Evolutionary conservation across 2,888 invertebrate species (phyloP).

Genomic region (Philereme vetulata): DNA sequence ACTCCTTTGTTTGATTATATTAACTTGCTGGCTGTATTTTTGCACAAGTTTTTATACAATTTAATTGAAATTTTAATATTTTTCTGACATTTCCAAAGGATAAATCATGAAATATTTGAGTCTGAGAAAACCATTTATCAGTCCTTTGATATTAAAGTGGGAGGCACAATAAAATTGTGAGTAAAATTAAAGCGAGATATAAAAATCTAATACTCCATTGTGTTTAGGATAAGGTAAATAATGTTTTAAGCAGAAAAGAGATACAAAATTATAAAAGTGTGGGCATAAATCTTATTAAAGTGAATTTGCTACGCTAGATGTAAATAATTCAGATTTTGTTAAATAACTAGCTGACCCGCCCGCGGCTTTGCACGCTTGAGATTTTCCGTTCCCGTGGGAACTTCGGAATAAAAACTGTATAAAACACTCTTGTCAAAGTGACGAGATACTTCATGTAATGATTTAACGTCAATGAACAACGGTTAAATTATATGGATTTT

Average conservation of each 20-base stretch:
- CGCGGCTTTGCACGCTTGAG: no score
- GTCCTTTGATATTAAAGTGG: constrained; percentile 42
- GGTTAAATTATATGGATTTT: no score
- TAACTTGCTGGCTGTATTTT: constrained; percentile 3
- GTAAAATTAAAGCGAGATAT: constrained; percentile 32
- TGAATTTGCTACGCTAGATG: no score
- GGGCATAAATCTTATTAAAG: no score
- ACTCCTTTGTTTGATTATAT: background rate
- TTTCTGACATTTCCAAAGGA: constrained; percentile 36
- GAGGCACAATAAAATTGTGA: constrained; percentile 38
- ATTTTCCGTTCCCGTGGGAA: no score
- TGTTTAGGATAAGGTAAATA: constrained; percentile 12
- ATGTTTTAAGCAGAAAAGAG: constrained; percentile 2
- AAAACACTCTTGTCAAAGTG: no score
- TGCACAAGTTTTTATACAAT: constrained; percentile 12
- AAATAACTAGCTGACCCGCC: no score
- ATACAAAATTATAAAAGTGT: background rate
- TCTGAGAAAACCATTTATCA: constrained; percentile 41
- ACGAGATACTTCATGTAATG: no score
- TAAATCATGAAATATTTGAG: constrained; percentile 41
- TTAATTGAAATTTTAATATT: constrained; percentile 31
- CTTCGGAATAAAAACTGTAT: no score
- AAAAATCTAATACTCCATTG: constrained; percentile 27
- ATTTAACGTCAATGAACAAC: no score
- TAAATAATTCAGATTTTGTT: no score